Base-by-base conservation (phyloP, 2,113 vertebrate species). In the Gobio gobio region DNA sequence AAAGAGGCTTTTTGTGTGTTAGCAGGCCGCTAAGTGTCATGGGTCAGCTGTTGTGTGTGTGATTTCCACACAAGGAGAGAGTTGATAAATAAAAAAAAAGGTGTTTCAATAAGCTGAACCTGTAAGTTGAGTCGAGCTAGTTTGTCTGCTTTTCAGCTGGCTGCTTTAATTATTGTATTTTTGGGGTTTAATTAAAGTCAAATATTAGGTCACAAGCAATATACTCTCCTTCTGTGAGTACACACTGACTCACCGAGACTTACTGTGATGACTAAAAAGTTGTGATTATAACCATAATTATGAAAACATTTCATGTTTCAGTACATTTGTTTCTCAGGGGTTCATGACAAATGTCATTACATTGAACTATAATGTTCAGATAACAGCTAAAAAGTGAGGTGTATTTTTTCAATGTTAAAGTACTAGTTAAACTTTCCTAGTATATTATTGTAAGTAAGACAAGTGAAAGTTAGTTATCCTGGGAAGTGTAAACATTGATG, bases 91-190 rank as follows among this genome's bases (percentile, higher is more conserved):
- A 49, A n/a, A 68, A 49, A 29, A 29, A 61, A 59, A 80, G 43
- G 84, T 81, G 75, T 84, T 74, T 51, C 51, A 73, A 78, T 24
- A 51, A 33, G 63, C 10, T 47, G 22, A 78, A 82, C 85, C 82
- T 86, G 87, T 56, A 83, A 61, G 85, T 63, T 86, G 56, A 56
- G 85, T 88, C 82, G 24, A 73, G 77, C 87, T 86, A 12, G 87
- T 88, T 83, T 64, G 40, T 77, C 84, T 20, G 40, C 87, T 88
- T 86, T 82, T 86, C 76, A 84, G 81, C 81, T 88, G 85, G 36
- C 61, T 83, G 22, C 49, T 47, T 88, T 66, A 85, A 56, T 66
- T 40, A 36, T 68, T 68, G 43, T 36, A 66, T 82, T 82, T 80
- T 66, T 66, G n/a, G n/a, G 58, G 40, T 80, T 64, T 54, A 54